phyloP scores from a whole-genome alignment of 1,140 invertebrate genomes.

The Neuroterus valhalla region DNA sequence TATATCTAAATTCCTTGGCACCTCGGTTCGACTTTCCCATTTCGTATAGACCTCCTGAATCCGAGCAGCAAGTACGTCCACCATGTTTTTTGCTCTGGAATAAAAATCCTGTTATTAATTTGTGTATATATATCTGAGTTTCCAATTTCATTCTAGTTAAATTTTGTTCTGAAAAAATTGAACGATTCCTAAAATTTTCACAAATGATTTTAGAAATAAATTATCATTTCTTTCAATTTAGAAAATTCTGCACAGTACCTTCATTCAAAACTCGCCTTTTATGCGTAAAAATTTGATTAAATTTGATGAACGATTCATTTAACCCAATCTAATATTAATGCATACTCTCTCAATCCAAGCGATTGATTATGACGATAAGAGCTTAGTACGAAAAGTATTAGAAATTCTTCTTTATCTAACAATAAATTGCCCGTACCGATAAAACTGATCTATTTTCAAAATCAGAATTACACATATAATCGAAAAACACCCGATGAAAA shows the following conservation, averaged over 20 bases:
- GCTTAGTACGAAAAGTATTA: too few relatives aligned
- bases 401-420: too few relatives aligned
- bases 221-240: not conserved
- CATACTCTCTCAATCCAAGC: too few relatives aligned
- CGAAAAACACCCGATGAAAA: too few relatives aligned
- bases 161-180: not conserved
- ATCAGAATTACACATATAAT: too few relatives aligned
- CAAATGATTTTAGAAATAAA: not conserved
- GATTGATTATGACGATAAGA: too few relatives aligned
- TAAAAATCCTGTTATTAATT: slow-evolving; percentile 31
- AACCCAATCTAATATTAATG: too few relatives aligned
- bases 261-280: not conserved
- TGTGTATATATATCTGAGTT: not conserved
- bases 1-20: slow-evolving; percentile 63
- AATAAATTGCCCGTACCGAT: too few relatives aligned
- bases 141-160: not conserved
- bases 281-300: not conserved
- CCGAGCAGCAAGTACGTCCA: slow-evolving; percentile 76
- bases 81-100: slow-evolving; percentile 78
- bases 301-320: too few relatives aligned
- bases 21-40: slow-evolving; percentile 73
- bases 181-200: not conserved
- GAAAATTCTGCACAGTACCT: not conserved
- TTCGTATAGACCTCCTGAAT: slow-evolving; percentile 77
- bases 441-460: too few relatives aligned